Conservation (phyloP, 64 coral and sea anemone genomes). For the Porites lutea region DNA sequence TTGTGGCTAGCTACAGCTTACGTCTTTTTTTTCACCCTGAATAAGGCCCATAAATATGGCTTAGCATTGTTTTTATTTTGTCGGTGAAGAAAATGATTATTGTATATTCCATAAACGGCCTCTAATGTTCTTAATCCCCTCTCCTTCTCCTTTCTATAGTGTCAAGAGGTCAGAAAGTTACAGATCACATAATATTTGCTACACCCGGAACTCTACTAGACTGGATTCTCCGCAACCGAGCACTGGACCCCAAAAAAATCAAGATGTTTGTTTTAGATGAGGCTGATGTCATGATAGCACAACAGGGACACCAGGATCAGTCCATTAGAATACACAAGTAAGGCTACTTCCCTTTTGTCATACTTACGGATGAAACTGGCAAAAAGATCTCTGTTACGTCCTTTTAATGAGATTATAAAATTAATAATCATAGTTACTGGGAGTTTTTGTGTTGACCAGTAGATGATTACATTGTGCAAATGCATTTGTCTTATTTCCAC, state of each 20-base stretch:
- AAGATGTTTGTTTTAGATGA: slow-evolving; percentile 96
- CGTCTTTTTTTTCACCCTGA: too few relatives aligned
- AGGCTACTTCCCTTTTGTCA: neutral
- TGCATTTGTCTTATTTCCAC: neutral
- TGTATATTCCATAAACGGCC: too few relatives aligned
- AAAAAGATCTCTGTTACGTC: too few relatives aligned
- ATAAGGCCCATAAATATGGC: too few relatives aligned
- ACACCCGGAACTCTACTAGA: slow-evolving; percentile 95
- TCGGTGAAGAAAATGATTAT: too few relatives aligned
- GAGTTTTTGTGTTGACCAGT: neutral
- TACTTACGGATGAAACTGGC: too few relatives aligned
- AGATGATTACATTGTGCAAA: neutral
- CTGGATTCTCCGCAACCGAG: slow-evolving; percentile 72
- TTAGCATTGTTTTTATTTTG: too few relatives aligned
- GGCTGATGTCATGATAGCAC: slow-evolving; percentile 96
- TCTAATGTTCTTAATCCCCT: neutral
- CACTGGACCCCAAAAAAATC: slow-evolving; percentile 82
- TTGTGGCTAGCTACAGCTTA: too few relatives aligned
- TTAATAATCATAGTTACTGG: neutral
- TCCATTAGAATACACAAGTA: slow-evolving; percentile 98
- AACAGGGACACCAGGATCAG: slow-evolving; percentile 92
- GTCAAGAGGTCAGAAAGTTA: slow-evolving; percentile 67
- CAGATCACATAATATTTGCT: slow-evolving; percentile 90
- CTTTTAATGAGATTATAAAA: neutral
- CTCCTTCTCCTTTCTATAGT: slow-evolving; percentile 49